Evolutionary conservation across 2,888 invertebrate genomes (phyloP), one percentile per base, ranked within the genome.

Genomic region (Torymus tubicola): DNA sequence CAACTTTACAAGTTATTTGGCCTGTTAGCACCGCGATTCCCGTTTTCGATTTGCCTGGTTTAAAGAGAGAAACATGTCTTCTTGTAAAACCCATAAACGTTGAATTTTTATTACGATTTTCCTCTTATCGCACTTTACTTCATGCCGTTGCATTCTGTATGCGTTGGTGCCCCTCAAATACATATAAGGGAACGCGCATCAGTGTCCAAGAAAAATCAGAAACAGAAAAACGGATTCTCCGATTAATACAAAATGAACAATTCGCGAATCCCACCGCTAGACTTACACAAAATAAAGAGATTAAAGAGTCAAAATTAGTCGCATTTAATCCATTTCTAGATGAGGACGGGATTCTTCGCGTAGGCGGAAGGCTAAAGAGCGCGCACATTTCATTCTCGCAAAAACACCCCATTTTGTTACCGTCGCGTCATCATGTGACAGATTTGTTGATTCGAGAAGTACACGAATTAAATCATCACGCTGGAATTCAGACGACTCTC

Each of bases 381-480:
- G 83, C 86, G 2, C 57, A 82, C 10, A 13, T 86, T 10, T 2
- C 79, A 10, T 81, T 69, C 65, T 70, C 82, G 13, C 70, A 82
- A 31, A 81, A 83, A 72, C 85, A 86, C 76, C 86, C 85, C 0
- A 85, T 87, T 5, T 52, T 88, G 5, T 53, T 88, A 12, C 86
- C 87, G 4, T 78, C 73, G 31, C 68, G 80, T 10, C 83, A 86
- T 80, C 74, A 81, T n/a, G 13, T 87, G 0, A 86, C 88, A 64
- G 81, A 83, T 10, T 63, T 86, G 2, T 83, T 87, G 4, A 85
- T 87, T 13, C 75, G 71, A 12, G 78, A 86, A 24, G 77, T 68
- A 31, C 86, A 87, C 68, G 18, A 67, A n/a, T 57, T 55, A 8
- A 70, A 84, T 52, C 64, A 84, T 12, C 87, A 88, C 68, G 79